These are phyloP conservation scores for Dermolepida albohirtum DNA, from an alignment of 2,888 invertebrate species.

Conservation along the genomic window DNA sequence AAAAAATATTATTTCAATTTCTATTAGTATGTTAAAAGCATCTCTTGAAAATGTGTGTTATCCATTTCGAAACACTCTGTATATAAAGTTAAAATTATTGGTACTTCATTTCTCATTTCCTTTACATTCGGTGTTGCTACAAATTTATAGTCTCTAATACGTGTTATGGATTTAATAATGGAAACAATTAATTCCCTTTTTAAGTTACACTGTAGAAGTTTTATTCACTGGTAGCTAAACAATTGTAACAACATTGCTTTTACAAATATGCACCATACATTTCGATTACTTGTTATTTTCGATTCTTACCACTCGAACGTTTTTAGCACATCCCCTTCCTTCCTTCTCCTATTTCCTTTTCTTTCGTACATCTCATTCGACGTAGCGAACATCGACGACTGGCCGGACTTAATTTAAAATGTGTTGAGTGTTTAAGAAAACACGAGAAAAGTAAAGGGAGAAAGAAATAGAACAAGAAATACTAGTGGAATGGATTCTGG, in stretches of 20 bases:
- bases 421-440: slow-evolving; percentile 59
- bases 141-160: too few species aligned
- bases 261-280: slow-evolving; percentile 30
- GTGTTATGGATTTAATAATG: too few species aligned
- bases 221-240: slow-evolving; percentile 30
- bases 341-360: neutral
- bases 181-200: too few species aligned
- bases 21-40: too few species aligned
- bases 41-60: too few species aligned
- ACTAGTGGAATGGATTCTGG: neutral
- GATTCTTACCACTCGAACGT: slow-evolving; percentile 4
- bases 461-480: slow-evolving; percentile 29
- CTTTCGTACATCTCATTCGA: slow-evolving; percentile 4
- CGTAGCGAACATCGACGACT: slow-evolving; percentile 55
- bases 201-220: too few species aligned
- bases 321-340: neutral
- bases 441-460: slow-evolving; percentile 57
- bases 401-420: slow-evolving; percentile 60
- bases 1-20: too few species aligned
- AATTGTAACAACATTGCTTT: slow-evolving; percentile 30
- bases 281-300: slow-evolving; percentile 29
- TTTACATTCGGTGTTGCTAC: too few species aligned
- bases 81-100: too few species aligned
- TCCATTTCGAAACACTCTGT: too few species aligned
- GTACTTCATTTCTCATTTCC: too few species aligned